These are phyloP conservation scores for Balanococcus diminutus DNA, from an alignment of 2,888 invertebrate species.

Conservation along the genomic window DNA sequence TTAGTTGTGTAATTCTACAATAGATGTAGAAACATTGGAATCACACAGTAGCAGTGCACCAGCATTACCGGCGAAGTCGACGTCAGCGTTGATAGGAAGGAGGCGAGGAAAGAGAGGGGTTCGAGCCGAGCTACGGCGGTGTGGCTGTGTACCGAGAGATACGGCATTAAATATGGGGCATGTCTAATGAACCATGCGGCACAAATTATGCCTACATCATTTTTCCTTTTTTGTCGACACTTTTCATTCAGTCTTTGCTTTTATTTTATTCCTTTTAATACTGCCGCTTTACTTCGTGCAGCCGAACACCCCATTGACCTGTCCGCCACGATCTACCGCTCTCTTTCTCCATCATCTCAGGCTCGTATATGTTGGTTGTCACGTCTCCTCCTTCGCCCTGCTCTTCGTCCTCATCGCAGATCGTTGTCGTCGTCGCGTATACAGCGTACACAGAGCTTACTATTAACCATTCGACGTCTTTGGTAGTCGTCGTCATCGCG, in stretches of 20 bases:
- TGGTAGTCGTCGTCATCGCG: not conserved
- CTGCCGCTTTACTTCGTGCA: conserved; percentile 48
- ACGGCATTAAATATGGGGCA: conserved; percentile 57
- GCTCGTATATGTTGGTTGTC: conserved; percentile 16
- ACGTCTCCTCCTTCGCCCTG: conserved; percentile 13
- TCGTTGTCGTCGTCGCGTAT: not conserved
- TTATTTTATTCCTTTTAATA: conserved; percentile 53
- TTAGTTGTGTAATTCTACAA: conserved; percentile 36
- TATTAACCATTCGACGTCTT: not conserved
- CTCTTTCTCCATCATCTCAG: conserved; percentile 1
- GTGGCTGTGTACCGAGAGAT: conserved; percentile 56
- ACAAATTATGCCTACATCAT: conserved; percentile 57
- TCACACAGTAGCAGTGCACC: not conserved
- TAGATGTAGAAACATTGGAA: conserved; percentile 34
- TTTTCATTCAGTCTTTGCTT: conserved; percentile 55
- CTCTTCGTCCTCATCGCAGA: not conserved
- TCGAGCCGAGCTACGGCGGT: conserved; percentile 37
- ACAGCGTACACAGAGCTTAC: not conserved
- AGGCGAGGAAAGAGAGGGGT: not conserved
- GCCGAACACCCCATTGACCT: conserved; percentile 54
- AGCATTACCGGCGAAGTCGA: not conserved
- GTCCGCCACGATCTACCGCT: conserved; percentile 44
- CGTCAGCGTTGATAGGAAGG: not conserved
- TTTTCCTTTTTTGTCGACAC: conserved; percentile 52
- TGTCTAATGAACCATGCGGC: conserved; percentile 58